Conservation (phyloP, 2,797 vertebrate species). For the Loris lydekkerianus region DNA sequence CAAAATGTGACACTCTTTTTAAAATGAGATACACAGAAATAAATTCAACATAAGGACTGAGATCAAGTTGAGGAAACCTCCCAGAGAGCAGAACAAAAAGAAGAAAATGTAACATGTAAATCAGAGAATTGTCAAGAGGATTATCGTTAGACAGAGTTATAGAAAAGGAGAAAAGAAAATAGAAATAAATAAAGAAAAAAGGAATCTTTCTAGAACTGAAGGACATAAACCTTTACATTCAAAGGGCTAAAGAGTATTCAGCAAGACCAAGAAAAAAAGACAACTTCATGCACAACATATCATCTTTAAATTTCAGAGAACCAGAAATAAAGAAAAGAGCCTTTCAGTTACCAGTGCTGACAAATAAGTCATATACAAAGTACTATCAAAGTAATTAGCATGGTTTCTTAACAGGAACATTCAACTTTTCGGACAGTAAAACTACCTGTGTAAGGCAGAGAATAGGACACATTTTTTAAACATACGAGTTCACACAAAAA, state of each 20-base stretch:
- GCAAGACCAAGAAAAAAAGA: neutral
- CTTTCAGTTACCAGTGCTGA: neutral
- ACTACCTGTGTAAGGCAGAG: neutral
- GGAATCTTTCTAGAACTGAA: neutral
- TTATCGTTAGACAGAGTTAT: neutral
- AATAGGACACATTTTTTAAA: neutral
- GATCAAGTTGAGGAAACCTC: conserved; percentile 3
- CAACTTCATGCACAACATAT: neutral
- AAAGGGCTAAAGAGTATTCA: neutral
- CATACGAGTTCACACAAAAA: neutral
- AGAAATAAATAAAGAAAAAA: conserved; percentile 27
- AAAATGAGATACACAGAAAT: neutral
- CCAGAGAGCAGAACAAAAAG: neutral
- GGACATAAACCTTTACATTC: neutral
- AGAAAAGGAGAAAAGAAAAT: neutral
- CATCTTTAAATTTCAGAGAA: conserved; percentile 61
- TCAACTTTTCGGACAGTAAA: conserved; percentile 25
- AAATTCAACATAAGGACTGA: neutral
- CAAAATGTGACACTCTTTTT: neutral
- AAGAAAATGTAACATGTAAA: conserved; percentile 35
- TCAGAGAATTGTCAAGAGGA: neutral
- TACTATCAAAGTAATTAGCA: neutral
- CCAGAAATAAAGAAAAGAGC: conserved; percentile 14
- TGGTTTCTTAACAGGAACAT: conserved; percentile 5
- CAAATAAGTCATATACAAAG: neutral